These are phyloP conservation scores for Drosophila paramelanica DNA, from an alignment of 2,888 invertebrate species.

Conservation along the genomic window DNA sequence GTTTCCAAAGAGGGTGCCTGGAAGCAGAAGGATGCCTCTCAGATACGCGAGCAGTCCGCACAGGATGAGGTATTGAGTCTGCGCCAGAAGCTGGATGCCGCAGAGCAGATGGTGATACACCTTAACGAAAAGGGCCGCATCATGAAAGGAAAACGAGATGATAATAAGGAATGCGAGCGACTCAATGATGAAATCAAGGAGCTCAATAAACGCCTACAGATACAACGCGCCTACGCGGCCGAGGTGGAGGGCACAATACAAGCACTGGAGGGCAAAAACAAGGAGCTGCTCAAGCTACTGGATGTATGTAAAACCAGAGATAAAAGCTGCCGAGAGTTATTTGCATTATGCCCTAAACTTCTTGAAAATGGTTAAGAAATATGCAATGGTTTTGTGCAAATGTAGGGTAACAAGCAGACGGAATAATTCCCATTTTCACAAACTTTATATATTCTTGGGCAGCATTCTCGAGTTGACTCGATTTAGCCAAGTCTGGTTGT, in stretches of 20 bases:
- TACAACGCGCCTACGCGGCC: constrained; percentile 82
- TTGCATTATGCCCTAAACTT: too few species aligned
- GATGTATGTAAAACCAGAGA: constrained; percentile 75
- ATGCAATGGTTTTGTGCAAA: too few species aligned
- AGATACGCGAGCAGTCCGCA: constrained; percentile 83
- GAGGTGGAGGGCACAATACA: constrained; percentile 83
- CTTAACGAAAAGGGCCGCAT: constrained; percentile 78
- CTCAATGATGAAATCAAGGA: constrained; percentile 83
- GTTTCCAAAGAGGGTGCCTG: constrained; percentile 82
- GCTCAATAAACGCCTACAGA: constrained; percentile 81
- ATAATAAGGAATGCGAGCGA: constrained; percentile 83
- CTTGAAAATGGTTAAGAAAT: too few species aligned
- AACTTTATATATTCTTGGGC: too few species aligned
- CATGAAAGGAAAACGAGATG: constrained; percentile 76
- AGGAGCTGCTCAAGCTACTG: constrained; percentile 81
- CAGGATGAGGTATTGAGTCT: constrained; percentile 83
- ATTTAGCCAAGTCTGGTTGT: too few species aligned
- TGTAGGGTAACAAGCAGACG: too few species aligned
- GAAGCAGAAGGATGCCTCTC: constrained; percentile 84
- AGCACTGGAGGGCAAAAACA: constrained; percentile 83
- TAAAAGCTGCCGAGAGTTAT: too few species aligned
- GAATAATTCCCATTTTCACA: too few species aligned
- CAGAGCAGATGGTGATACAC: constrained; percentile 79
- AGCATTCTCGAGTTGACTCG: too few species aligned
- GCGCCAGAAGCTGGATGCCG: constrained; percentile 79